Conservation (phyloP, 1,140 invertebrate species). For the Coenobita brevimanus region DNA sequence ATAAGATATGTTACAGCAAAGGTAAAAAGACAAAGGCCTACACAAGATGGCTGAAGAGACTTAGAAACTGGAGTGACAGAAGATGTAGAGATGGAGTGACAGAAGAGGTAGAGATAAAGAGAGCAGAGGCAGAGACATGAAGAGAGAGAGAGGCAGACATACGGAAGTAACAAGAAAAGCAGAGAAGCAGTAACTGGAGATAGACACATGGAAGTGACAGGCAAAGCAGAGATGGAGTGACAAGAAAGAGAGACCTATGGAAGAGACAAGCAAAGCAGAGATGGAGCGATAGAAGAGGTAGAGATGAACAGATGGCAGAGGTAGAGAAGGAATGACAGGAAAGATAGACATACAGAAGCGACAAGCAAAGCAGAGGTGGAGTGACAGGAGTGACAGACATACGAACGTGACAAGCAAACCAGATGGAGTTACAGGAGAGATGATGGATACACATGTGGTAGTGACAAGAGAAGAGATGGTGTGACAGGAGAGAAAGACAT, state of each 20-base stretch:
- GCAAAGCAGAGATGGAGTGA: neutral
- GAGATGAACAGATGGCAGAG: neutral
- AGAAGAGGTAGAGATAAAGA: neutral
- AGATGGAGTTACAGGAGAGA: slow-evolving; percentile 59
- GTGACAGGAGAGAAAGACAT: too few species aligned
- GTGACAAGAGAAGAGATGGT: slow-evolving; percentile 55
- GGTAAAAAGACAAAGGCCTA: neutral
- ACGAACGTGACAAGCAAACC: slow-evolving; percentile 6
- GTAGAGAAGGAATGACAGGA: neutral
- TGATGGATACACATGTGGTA: slow-evolving; percentile 46
- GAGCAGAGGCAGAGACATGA: neutral
- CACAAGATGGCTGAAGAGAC: neutral
- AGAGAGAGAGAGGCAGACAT: neutral
- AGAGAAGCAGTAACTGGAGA: neutral
- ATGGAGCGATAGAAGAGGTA: neutral
- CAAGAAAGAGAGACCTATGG: neutral
- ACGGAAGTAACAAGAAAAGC: too few species aligned
- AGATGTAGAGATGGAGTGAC: neutral
- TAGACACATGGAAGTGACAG: neutral
- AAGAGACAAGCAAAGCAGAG: too few species aligned
- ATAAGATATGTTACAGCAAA: neutral
- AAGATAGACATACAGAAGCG: slow-evolving; percentile 65
- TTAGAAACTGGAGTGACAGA: neutral
- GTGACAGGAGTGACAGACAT: slow-evolving; percentile 59
- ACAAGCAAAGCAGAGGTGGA: slow-evolving; percentile 66